Base-by-base conservation (phyloP, 2,797 vertebrate genomes). In the Betta splendens region DNA sequence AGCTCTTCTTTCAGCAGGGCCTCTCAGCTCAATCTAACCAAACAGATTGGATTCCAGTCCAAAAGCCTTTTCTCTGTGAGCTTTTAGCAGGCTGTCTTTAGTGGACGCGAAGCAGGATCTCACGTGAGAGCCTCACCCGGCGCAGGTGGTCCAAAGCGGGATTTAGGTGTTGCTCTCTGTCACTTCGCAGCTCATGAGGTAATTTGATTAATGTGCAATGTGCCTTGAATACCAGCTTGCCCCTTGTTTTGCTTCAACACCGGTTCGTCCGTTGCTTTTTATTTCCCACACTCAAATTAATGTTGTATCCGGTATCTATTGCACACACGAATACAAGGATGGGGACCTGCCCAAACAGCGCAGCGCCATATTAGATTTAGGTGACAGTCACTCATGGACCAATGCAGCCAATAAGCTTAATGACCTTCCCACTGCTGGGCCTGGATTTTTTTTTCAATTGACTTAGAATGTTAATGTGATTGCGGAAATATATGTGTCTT, bases 391-490 rank as follows among this genome's bases (percentile, higher is more conserved):
- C 60, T 87, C 85, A 87, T 62, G 69, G 62, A 77, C 71, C 77
- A 87, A 81, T 87, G 83, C 75, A 77, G 60, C 79, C 80, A 83
- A 80, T 87, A 85, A 77, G 80, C 77, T 42, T 84, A 84, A 89
- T 78, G 81, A 83, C 85, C 75, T 84, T 81, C 75, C 73, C 66
- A 75, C 75, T 72, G 72, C 77, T 66, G 42, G 60, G 66, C 65
- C 71, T 55, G 54, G 75, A 72, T 80, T 33, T 33, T n/a, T 31
- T 31, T 80, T 80, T 78, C 68, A 53, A 66, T 81, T 83, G 75
- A 80, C 73, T 81, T 66, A 79, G 80, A 87, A 87, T 84, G 75
- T 79, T 87, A 87, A 90, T 78, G 79, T 65, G 72, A 87, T 86
- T 85, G 75, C 12, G 13, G 63, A 81, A 85, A 83, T 85, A 80